These are phyloP conservation scores for Melanostoma scalare DNA, from an alignment of 2,888 invertebrate species.

Conservation along the genomic window DNA sequence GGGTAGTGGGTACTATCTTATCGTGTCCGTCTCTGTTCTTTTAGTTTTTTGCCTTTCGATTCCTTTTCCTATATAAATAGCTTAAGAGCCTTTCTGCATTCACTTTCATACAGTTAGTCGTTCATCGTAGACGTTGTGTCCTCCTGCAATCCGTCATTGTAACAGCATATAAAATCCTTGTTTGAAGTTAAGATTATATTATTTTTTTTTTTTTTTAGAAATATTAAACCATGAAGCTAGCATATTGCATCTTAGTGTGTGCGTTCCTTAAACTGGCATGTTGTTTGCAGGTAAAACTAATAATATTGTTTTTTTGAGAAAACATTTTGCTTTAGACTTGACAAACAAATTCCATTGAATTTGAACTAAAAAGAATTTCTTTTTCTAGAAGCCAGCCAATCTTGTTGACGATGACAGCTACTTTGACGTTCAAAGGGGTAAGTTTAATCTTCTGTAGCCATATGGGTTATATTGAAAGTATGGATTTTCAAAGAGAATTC, in stretches of 20 bases:
- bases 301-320: background rate
- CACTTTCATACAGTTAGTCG: constrained; percentile 59
- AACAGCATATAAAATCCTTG: constrained; percentile 33
- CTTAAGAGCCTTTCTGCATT: constrained; percentile 62
- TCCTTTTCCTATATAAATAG: constrained; percentile 66
- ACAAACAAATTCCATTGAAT: background rate
- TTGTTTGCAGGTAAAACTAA: constrained; percentile 54
- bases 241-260: constrained; percentile 64
- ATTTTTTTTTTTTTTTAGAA: constrained; percentile 5
- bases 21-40: constrained; percentile 26
- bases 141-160: constrained; percentile 20
- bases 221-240: constrained; percentile 50
- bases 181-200: constrained; percentile 59
- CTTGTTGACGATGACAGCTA: constrained; percentile 58
- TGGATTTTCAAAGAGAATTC: background rate
- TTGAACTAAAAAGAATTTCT: background rate
- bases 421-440: constrained; percentile 64
- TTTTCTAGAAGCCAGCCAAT: constrained; percentile 43
- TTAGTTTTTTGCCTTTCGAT: constrained; percentile 48
- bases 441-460: constrained; percentile 29
- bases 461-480: constrained; percentile 27
- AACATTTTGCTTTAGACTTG: background rate
- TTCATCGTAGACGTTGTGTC: constrained; percentile 53
- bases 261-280: constrained; percentile 56
- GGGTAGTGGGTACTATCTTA: constrained; percentile 12